A percentile compares a stretch with the other conserved stretches of the same genome.
Conservation (phyloP, 2,888 invertebrate species). For the Synanthedon tipuliformis region DNA sequence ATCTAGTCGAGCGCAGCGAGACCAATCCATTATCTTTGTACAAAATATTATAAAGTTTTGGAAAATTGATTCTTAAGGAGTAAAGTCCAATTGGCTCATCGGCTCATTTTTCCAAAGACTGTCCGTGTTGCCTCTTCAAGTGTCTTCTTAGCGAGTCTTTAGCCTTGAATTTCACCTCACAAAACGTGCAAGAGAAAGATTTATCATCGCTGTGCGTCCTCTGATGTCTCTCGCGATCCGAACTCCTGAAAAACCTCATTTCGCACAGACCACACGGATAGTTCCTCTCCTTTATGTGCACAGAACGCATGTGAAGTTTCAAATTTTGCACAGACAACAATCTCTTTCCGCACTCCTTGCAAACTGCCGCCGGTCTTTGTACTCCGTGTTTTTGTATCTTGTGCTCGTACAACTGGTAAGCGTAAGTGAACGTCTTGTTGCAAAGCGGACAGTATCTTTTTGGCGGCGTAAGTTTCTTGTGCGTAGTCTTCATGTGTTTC, state of each 20-base stretch:
- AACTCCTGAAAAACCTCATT: constrained; percentile 28
- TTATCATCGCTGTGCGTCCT: constrained; percentile 24
- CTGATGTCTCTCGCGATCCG: constrained; percentile 26
- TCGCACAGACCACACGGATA: constrained; percentile 22
- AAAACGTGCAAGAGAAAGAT: constrained; percentile 24
- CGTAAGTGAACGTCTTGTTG: constrained; percentile 20
- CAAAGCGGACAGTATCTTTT: constrained; percentile 18
- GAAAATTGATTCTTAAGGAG: too few species aligned
- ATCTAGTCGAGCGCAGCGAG: too few species aligned
- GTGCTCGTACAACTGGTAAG: constrained; percentile 20
- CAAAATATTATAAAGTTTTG: too few species aligned
- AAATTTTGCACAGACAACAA: constrained; percentile 22
- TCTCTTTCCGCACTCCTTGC: constrained; percentile 25
- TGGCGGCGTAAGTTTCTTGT: constrained; percentile 4
- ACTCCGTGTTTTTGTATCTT: constrained; percentile 24
- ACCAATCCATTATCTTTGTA: too few species aligned
- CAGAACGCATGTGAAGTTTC: constrained; percentile 22
- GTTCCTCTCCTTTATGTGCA: constrained; percentile 29
- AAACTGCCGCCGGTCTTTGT: constrained; percentile 13
- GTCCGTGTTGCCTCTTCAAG: constrained; percentile 24
- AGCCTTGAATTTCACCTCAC: constrained; percentile 26
- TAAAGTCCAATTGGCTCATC: too few species aligned
- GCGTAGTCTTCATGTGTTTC: constrained; percentile 15
- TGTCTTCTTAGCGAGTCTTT: constrained; percentile 33
- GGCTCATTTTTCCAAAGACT: background rate